A percentile compares a stretch with the other conserved stretches of the same genome.
These are phyloP conservation scores for Leptopilina myrica DNA, from an alignment of 2,888 invertebrate species.

Conservation along the genomic window DNA sequence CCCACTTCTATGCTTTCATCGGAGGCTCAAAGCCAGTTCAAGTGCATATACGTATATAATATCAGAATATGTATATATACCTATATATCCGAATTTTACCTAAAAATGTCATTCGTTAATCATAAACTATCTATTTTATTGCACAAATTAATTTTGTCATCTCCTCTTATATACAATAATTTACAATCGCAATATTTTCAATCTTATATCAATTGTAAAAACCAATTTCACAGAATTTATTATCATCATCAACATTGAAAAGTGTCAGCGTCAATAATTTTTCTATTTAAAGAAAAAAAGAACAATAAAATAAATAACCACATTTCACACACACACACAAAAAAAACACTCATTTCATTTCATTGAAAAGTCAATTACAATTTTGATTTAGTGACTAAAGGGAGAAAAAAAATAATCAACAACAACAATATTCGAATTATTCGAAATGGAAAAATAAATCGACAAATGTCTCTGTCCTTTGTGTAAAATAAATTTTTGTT, in stretches of 20 bases:
- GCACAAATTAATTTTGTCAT: not conserved
- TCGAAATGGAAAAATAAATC: not conserved
- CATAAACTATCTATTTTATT: not conserved
- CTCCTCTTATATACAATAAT: not conserved
- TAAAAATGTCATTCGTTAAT: slow-evolving; percentile 24
- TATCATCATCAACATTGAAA: not conserved
- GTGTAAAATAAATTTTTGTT: slow-evolving; percentile 11
- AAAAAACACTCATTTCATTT: not conserved
- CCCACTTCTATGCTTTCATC: slow-evolving; percentile 58
- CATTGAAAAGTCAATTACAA: not conserved
- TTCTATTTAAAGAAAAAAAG: not conserved
- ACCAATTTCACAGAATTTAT: not conserved
- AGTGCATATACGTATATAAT: slow-evolving; percentile 2
- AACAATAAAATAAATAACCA: not conserved
- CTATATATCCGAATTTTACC: not conserved
- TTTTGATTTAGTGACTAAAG: not conserved
- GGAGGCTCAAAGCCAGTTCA: slow-evolving; percentile 42
- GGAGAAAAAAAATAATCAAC: not conserved
- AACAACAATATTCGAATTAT: not conserved
- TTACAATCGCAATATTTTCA: not conserved
- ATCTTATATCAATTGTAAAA: not conserved
- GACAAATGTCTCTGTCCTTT: not conserved
- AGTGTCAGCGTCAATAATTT: not conserved
- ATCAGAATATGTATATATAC: not conserved
- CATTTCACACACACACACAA: not conserved